A percentile compares a stretch with the other conserved stretches of the same genome.
phyloP scores from a whole-genome alignment of 1,140 invertebrate species.

The Lordiphosa clarofinis region DNA sequence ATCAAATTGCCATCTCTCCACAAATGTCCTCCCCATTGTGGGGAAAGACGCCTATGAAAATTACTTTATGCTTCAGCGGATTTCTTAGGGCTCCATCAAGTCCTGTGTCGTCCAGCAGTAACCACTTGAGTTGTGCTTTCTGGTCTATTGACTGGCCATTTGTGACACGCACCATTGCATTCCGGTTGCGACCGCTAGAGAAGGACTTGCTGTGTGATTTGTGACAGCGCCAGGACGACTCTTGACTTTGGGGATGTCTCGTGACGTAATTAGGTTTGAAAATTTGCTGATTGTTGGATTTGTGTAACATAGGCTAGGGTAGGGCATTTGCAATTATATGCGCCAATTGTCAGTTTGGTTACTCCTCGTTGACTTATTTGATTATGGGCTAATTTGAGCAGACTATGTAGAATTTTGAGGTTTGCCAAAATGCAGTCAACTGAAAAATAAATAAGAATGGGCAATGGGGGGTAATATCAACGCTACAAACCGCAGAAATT shows the following conservation, averaged over 20 bases:
- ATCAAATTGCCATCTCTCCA: constrained; percentile 51
- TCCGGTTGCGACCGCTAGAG: constrained; percentile 46
- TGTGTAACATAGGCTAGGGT: constrained; percentile 12
- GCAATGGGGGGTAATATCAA: no score
- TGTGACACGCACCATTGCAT: constrained; percentile 53
- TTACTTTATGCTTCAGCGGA: constrained; percentile 41
- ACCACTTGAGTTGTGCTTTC: constrained; percentile 71
- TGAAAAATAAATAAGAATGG: not conserved
- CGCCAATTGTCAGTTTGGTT: constrained; percentile 69
- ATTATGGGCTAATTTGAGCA: constrained; percentile 59
- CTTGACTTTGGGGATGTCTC: constrained; percentile 29
- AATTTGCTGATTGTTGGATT: constrained; percentile 64
- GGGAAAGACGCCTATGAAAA: constrained; percentile 47
- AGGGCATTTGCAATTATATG: constrained; percentile 57
- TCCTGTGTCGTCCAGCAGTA: constrained; percentile 25
- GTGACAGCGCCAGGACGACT: constrained; percentile 35
- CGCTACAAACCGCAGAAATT: no score
- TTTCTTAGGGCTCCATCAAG: constrained; percentile 45
- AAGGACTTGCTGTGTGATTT: constrained; percentile 47
- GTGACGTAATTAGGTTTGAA: constrained; percentile 67
- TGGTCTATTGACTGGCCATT: constrained; percentile 68
- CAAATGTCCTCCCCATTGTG: constrained; percentile 1
- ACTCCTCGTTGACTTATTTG: constrained; percentile 72
- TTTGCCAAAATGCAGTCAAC: constrained; percentile 11
- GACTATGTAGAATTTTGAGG: no score